Percentiles rank a stretch among this genome's conserved stretches.
These are phyloP conservation scores for Neocloeon triangulifer DNA, from an alignment of 1,140 invertebrate genomes.

Conservation along the genomic window DNA sequence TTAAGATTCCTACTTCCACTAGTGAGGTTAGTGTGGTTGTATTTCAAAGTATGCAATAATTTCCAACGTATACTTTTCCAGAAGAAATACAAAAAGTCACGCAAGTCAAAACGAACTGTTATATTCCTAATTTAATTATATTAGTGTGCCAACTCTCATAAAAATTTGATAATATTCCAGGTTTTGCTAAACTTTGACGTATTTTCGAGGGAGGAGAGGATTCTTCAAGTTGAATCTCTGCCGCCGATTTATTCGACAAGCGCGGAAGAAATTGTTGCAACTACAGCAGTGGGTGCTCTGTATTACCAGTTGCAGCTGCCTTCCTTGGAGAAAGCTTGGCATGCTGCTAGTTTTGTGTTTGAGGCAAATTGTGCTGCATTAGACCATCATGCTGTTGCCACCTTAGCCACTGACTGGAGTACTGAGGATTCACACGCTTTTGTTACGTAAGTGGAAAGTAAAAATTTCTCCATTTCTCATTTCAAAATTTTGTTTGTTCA, in stretches of 20 bases:
- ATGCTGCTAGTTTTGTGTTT: no score
- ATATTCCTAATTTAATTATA: no score
- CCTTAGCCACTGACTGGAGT: constrained; percentile 36
- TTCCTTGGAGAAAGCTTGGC: no score
- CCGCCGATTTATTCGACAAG: no score
- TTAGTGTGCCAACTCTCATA: no score
- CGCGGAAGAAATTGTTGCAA: no score
- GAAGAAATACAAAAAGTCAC: not conserved
- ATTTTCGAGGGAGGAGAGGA: no score
- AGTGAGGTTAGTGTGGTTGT: constrained; percentile 23
- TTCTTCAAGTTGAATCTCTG: no score
- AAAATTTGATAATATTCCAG: constrained; percentile 5
- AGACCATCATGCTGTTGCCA: constrained; percentile 27
- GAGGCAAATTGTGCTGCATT: no score
- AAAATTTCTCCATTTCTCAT: not conserved
- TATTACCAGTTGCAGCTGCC: no score
- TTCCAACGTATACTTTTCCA: not conserved
- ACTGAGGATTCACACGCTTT: constrained; percentile 23
- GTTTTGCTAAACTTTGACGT: constrained; percentile 4
- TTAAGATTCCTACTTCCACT: constrained; percentile 33
- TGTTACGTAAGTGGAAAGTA: not conserved
- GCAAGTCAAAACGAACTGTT: not conserved
- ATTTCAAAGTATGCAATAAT: not conserved
- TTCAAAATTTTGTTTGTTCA: not conserved
- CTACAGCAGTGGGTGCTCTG: no score